Percentiles rank a stretch among this genome's conserved stretches.
These are phyloP conservation scores for Arenaria interpres DNA, from an alignment of 2,113 vertebrate species.

Conservation along the genomic window DNA sequence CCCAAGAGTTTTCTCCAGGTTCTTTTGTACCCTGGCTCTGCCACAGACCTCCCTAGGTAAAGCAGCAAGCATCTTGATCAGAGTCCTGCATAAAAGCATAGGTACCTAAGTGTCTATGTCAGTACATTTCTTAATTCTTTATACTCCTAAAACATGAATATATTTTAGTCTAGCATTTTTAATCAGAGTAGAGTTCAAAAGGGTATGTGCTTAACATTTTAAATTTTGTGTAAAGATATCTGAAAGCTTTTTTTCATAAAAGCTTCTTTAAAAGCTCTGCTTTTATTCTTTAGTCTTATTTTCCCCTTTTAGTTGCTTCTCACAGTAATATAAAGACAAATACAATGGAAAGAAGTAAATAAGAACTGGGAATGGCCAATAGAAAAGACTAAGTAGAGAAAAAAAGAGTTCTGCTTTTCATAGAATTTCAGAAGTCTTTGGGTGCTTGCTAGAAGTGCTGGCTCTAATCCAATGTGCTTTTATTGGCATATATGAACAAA, in stretches of 20 bases:
- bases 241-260: not conserved
- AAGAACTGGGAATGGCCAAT: not conserved
- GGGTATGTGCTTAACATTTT: not conserved
- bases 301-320: not conserved
- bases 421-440: conserved; percentile 10
- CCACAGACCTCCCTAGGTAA: not conserved
- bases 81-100: not conserved
- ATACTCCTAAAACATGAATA: not conserved
- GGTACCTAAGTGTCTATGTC: not conserved
- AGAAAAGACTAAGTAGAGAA: not conserved
- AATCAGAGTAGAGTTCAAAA: not conserved
- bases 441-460: conserved; percentile 40
- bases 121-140: not conserved
- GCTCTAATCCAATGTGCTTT: conserved; percentile 48
- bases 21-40: not conserved
- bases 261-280: not conserved
- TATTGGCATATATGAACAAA: conserved; percentile 54
- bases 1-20: not conserved
- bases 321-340: not conserved
- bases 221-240: not conserved
- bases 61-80: not conserved
- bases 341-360: not conserved
- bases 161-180: not conserved
- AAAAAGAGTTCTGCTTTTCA: not conserved
- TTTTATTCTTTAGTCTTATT: not conserved